phyloP scores from a whole-genome alignment of 2,113 vertebrate species.

The Prochilodus magdalenae region DNA sequence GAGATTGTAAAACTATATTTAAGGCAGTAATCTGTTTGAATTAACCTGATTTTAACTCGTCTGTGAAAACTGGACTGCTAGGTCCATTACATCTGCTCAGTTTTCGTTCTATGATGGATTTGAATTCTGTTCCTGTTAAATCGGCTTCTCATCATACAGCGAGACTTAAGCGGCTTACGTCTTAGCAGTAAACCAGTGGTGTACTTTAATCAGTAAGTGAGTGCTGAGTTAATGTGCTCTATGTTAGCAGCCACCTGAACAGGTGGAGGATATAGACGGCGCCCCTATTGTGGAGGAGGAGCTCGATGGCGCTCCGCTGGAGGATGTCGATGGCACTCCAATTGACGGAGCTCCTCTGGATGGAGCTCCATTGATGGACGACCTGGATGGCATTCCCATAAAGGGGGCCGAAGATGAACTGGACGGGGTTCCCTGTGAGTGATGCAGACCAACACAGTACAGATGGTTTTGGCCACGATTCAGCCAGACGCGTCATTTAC shows the following conservation, averaged over 20 bases:
- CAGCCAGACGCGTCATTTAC: too few species aligned
- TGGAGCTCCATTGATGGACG: slow-evolving; percentile 85
- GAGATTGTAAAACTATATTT: too few species aligned
- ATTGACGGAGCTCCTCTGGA: slow-evolving; percentile 83
- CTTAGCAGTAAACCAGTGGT: too few species aligned
- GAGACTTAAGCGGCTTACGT: too few species aligned
- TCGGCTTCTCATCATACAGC: too few species aligned
- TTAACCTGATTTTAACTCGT: too few species aligned
- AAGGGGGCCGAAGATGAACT: slow-evolving; percentile 93
- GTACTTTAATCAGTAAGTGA: not conserved
- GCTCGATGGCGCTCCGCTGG: slow-evolving; percentile 86
- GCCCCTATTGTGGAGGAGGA: slow-evolving; percentile 94
- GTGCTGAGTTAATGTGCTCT: not conserved
- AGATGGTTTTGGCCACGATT: too few species aligned
- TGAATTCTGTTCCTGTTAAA: too few species aligned
- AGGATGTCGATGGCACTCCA: slow-evolving; percentile 94
- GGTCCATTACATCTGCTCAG: too few species aligned
- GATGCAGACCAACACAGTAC: too few species aligned
- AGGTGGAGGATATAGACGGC: slow-evolving; percentile 88
- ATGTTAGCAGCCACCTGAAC: slow-evolving; percentile 61
- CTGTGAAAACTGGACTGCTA: not conserved
- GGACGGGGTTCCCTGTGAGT: slow-evolving; percentile 94
- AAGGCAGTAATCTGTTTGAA: too few species aligned
- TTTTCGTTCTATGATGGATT: too few species aligned
- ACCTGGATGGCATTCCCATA: slow-evolving; percentile 94